Percentiles rank a stretch among this genome's conserved stretches.
Conservation (phyloP, 2,888 invertebrate genomes). For the Heliothis peltigera region DNA sequence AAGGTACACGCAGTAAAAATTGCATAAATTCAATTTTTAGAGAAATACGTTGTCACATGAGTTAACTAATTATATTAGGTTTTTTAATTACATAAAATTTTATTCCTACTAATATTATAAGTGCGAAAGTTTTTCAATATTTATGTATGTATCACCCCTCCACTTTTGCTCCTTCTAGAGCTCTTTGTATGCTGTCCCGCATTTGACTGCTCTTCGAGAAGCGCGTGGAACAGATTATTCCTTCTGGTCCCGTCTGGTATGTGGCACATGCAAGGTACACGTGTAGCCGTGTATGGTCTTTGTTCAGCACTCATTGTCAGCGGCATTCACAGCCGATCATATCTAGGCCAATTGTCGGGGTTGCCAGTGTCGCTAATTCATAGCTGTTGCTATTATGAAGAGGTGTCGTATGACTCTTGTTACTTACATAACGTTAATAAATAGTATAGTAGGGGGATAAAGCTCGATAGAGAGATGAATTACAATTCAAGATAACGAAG, state of each 20-base stretch:
- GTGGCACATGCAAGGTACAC: constrained; percentile 19
- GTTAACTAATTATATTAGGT: no score
- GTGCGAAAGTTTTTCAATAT: no score
- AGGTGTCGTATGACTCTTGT: constrained; percentile 2
- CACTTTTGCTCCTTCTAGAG: no score
- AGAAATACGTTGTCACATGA: neutral
- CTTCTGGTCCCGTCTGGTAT: constrained; percentile 11
- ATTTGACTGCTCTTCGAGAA: no score
- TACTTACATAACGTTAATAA: neutral
- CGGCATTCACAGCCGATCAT: constrained; percentile 33
- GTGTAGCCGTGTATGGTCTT: constrained; percentile 35
- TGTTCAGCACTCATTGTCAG: constrained; percentile 42
- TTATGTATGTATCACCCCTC: no score
- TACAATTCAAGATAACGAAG: neutral
- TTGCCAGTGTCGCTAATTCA: constrained; percentile 19
- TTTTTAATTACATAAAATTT: no score
- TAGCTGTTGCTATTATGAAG: constrained; percentile 3
- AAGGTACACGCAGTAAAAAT: constrained; percentile 11
- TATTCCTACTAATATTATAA: no score
- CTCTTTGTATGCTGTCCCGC: no score
- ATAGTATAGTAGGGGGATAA: neutral
- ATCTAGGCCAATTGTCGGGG: constrained; percentile 36
- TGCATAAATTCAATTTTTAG: neutral
- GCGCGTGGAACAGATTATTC: no score
- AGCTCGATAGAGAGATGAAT: neutral